Percentiles rank a stretch among this genome's conserved stretches.
Evolutionary conservation across 2,888 invertebrate genomes (phyloP).

Genomic region (Thumatha senex): DNA sequence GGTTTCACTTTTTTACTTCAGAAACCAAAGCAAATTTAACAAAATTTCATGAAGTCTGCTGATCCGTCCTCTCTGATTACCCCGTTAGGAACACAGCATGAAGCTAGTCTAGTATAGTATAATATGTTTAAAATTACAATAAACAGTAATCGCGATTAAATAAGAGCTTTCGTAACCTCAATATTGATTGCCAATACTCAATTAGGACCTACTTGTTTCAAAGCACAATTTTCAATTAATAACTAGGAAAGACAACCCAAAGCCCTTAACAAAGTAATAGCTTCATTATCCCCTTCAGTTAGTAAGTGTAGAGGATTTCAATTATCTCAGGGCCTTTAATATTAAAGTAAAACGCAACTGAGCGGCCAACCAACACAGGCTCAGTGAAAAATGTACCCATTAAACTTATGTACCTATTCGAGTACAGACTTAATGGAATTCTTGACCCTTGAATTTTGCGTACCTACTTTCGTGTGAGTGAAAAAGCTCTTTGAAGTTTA

Average conservation of each 20-base stretch:
- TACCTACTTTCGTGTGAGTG: slow-evolving; percentile 5
- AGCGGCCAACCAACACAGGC: slow-evolving; percentile 20
- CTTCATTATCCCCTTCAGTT: slow-evolving; percentile 36
- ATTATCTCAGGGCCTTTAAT: slow-evolving; percentile 44
- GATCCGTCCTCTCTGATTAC: too few relatives aligned
- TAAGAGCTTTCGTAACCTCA: not conserved
- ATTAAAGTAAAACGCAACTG: slow-evolving; percentile 27
- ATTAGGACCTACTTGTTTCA: not conserved
- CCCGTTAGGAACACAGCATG: too few relatives aligned
- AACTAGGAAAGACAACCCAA: slow-evolving; percentile 18
- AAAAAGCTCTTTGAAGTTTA: slow-evolving; percentile 11
- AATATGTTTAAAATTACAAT: too few relatives aligned
- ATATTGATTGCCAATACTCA: slow-evolving; percentile 11
- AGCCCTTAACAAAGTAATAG: slow-evolving; percentile 21
- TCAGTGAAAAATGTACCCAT: slow-evolving; percentile 28
- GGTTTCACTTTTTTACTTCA: too few relatives aligned
- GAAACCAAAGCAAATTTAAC: too few relatives aligned
- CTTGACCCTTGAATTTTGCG: slow-evolving; percentile 26
- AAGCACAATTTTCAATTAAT: slow-evolving; percentile 6
- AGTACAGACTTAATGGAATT: slow-evolving; percentile 27
- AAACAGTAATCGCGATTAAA: too few relatives aligned
- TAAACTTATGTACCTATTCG: slow-evolving; percentile 15
- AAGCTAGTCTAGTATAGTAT: too few relatives aligned
- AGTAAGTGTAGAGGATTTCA: slow-evolving; percentile 42
- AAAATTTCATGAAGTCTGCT: too few relatives aligned